These are phyloP conservation scores for Peromyscus leucopus DNA, from an alignment of 2,113 vertebrate species.

Conservation along the genomic window DNA sequence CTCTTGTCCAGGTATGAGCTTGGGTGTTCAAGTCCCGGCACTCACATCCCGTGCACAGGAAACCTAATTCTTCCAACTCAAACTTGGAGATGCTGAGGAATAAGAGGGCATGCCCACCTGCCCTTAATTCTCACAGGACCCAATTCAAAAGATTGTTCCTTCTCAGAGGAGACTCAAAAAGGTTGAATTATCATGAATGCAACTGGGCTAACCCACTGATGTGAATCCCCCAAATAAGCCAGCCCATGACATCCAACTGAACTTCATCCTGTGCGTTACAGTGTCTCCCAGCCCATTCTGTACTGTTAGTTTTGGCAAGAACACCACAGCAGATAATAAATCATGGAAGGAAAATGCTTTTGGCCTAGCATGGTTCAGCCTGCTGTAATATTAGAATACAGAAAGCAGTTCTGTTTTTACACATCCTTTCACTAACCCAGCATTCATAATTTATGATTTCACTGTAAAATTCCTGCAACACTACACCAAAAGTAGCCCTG, in stretches of 20 bases:
- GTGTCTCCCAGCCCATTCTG: constrained; percentile 93
- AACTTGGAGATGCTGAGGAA: background rate
- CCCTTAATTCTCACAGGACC: too few species aligned
- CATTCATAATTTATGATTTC: constrained; percentile 91
- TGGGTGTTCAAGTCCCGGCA: background rate
- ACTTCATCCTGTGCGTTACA: constrained; percentile 89
- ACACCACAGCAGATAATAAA: constrained; percentile 93
- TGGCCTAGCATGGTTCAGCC: constrained; percentile 87
- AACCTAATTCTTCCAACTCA: background rate
- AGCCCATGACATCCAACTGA: constrained; percentile 92
- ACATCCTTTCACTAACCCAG: constrained; percentile 89
- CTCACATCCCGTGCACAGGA: fast-evolving
- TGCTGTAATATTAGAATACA: constrained; percentile 89
- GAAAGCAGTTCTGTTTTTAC: constrained; percentile 91
- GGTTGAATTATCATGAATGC: constrained; percentile 60
- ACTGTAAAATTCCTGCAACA: constrained; percentile 90
- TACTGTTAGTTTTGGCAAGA: constrained; percentile 95
- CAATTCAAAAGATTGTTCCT: background rate
- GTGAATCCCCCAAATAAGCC: constrained; percentile 82
- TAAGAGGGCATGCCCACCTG: background rate
- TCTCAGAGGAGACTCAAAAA: background rate
- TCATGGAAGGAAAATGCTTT: constrained; percentile 92
- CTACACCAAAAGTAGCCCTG: constrained; percentile 90
- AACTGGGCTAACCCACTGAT: constrained; percentile 73
- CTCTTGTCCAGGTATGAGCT: background rate